Conservation (phyloP, 1,140 invertebrate genomes). For the Lanistes nyassanus region DNA sequence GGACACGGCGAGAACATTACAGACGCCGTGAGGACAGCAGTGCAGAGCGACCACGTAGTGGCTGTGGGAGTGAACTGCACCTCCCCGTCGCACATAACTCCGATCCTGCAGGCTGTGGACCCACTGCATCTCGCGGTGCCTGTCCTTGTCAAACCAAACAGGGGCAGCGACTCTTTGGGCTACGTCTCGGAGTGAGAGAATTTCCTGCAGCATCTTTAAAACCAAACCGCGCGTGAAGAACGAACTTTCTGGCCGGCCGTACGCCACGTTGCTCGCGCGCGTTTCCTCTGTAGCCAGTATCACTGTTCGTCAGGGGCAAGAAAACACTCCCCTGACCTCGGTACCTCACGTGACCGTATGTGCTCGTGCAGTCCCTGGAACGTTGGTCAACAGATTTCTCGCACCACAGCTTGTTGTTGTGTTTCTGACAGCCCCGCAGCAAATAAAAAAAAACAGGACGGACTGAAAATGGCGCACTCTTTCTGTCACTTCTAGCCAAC, state of each 20-base stretch:
- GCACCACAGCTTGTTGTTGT: no score
- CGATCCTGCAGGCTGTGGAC: conserved; percentile 68
- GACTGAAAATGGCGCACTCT: no score
- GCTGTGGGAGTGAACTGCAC: conserved; percentile 91
- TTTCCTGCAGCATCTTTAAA: neutral
- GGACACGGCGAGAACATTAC: conserved; percentile 77
- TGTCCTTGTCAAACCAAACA: conserved; percentile 80
- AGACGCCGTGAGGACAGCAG: conserved; percentile 69
- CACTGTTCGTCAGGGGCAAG: neutral
- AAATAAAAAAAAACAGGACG: no score
- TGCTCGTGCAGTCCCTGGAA: no score
- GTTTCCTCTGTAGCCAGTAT: no score
- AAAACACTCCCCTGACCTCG: no score
- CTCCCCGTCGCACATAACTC: conserved; percentile 72
- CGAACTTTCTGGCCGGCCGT: neutral
- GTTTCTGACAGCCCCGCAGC: no score
- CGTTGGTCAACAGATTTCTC: no score
- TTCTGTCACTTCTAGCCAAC: no score
- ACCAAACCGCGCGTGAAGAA: neutral
- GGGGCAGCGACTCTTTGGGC: conserved; percentile 77
- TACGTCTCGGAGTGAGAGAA: neutral
- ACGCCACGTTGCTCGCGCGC: neutral
- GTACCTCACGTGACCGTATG: neutral
- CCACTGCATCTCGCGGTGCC: conserved; percentile 31
- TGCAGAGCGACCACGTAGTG: conserved; percentile 75